Evolutionary conservation across 1,140 invertebrate genomes (phyloP).

Genomic region (Periplaneta americana): DNA sequence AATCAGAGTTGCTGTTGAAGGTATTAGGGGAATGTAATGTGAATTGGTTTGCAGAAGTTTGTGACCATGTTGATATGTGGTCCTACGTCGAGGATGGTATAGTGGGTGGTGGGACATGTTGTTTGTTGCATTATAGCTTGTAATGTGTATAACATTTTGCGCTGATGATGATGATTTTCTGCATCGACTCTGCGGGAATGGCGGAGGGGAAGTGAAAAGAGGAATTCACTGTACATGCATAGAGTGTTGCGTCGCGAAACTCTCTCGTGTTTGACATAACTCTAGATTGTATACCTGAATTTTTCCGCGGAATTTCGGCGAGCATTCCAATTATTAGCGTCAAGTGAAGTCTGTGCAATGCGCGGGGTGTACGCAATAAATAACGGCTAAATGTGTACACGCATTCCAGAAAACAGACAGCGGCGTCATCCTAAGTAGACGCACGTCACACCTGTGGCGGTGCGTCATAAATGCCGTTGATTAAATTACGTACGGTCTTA

Average conservation of each 20-base stretch:
- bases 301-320: no score
- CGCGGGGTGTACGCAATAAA: background rate
- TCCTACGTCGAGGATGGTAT: background rate
- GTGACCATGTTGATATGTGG: background rate
- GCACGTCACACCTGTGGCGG: background rate
- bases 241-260: background rate
- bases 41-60: constrained; percentile 4
- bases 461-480: background rate
- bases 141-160: background rate
- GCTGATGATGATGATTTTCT: background rate
- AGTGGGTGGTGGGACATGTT: background rate
- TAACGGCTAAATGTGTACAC: no score
- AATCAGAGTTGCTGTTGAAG: constrained; percentile 15
- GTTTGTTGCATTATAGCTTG: background rate
- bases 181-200: background rate
- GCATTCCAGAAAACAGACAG: no score
- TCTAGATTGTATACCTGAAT: background rate
- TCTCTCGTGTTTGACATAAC: background rate
- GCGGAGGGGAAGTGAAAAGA: background rate
- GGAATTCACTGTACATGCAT: background rate
- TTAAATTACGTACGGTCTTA: no score
- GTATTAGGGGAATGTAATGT: constrained; percentile 10
- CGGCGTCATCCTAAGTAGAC: no score
- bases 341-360: background rate
- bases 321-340: no score